Evolutionary conservation across 2,113 vertebrate species (phyloP).

Genomic region (Ovis canadensis): DNA sequence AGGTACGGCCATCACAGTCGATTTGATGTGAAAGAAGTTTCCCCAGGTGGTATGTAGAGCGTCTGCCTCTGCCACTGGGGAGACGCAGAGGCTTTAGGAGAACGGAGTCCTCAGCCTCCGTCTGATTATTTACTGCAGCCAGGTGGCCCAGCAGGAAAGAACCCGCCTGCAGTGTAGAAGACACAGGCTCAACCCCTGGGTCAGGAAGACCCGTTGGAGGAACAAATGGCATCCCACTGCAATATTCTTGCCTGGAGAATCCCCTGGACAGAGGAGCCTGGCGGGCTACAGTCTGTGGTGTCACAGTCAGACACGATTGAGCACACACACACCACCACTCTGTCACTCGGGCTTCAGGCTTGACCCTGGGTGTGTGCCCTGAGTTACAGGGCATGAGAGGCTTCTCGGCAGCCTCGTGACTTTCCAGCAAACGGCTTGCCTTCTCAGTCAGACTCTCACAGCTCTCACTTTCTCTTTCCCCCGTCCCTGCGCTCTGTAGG

Average conservation of each 20-base stretch:
- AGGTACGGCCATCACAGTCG: background rate
- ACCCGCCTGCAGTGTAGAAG: background rate
- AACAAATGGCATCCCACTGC: background rate
- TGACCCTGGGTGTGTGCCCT: background rate
- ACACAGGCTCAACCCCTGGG: background rate
- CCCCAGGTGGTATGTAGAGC: accelerated
- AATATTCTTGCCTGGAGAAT: background rate
- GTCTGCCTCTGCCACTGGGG: background rate
- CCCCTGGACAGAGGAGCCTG: background rate
- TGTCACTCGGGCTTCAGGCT: background rate
- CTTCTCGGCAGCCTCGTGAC: accelerated
- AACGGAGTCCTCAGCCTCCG: background rate
- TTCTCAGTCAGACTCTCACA: background rate
- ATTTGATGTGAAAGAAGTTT: background rate
- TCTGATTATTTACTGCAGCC: background rate
- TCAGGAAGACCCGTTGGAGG: background rate
- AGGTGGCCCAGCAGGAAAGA: background rate
- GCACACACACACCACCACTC: accelerated
- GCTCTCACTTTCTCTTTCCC: background rate
- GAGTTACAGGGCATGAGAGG: background rate
- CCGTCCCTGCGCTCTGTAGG: accelerated
- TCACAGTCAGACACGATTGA: background rate
- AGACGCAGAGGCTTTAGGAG: background rate
- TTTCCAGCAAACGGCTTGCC: background rate
- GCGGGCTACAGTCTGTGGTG: accelerated